phyloP scores from a whole-genome alignment of 37 sponge, comb jelly and placozoan species.

The Spongia lamella region DNA sequence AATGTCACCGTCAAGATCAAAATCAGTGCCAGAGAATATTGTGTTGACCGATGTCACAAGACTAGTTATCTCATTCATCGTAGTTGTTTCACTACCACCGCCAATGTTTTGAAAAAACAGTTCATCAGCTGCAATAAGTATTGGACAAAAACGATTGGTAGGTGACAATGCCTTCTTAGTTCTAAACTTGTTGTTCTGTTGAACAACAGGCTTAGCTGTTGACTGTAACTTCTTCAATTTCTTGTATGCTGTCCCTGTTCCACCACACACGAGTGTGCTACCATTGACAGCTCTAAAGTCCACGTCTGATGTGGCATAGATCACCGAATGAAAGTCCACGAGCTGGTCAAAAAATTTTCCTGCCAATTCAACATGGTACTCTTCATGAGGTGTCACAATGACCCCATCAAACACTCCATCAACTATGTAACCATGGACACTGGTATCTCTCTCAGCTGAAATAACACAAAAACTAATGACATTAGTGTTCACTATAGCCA shows the following conservation, averaged over 20 bases:
- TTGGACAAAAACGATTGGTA: conserved; percentile 46
- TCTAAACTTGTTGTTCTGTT: background rate
- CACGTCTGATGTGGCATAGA: conserved; percentile 57
- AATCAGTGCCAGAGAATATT: conserved; percentile 45
- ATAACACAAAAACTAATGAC: too few relatives aligned
- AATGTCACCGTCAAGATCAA: conserved; percentile 25
- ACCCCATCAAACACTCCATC: conserved; percentile 66
- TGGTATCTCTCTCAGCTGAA: conserved; percentile 29
- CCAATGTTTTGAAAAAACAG: conserved; percentile 47
- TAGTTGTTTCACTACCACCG: conserved; percentile 11
- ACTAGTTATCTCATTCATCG: conserved; percentile 53
- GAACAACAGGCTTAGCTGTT: conserved; percentile 20
- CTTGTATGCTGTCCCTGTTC: background rate
- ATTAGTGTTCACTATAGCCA: too few relatives aligned
- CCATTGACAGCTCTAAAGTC: too few relatives aligned
- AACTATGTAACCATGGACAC: conserved; percentile 54
- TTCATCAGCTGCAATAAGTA: conserved; percentile 71
- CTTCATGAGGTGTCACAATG: conserved; percentile 7
- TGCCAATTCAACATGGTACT: conserved; percentile 47
- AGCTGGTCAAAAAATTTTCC: conserved; percentile 23
- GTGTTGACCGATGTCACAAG: conserved; percentile 20
- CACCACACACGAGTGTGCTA: background rate
- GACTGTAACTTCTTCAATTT: conserved; percentile 21
- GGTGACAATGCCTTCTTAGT: background rate
- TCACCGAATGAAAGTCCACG: conserved; percentile 51